These are phyloP conservation scores for Ommatoiulus sabulosus DNA, from an alignment of 2,888 invertebrate species.

Conservation along the genomic window DNA sequence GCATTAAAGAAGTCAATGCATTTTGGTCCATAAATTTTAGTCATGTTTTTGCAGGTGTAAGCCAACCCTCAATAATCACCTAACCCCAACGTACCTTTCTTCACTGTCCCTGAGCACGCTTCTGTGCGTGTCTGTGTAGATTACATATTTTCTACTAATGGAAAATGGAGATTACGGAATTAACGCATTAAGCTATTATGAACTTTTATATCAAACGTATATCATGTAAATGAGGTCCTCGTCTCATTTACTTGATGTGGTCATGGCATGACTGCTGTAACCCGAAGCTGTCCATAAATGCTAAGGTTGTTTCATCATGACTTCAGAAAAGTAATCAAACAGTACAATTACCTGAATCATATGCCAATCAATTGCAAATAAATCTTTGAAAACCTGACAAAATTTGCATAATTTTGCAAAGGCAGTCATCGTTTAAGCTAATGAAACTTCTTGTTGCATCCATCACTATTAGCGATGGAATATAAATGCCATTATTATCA, in stretches of 20 bases:
- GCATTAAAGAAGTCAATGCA: not conserved
- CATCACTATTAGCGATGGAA: not conserved
- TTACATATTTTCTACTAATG: not conserved
- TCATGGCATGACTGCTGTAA: not conserved
- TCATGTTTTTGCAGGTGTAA: not conserved
- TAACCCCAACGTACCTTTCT: not conserved
- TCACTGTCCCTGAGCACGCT: not conserved
- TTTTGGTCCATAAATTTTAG: not conserved
- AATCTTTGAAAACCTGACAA: not conserved
- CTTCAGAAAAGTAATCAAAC: not conserved
- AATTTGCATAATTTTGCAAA: not conserved
- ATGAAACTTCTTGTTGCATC: not conserved
- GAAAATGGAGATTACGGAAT: too few species aligned
- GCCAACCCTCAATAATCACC: constrained; percentile 2
- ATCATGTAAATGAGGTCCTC: not conserved
- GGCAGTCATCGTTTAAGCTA: too few species aligned
- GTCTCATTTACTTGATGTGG: not conserved
- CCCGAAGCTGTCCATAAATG: not conserved
- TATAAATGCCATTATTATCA: not conserved
- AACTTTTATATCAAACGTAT: too few species aligned
- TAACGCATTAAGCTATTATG: too few species aligned
- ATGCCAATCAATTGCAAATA: not conserved
- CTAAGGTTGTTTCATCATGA: not conserved
- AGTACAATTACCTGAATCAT: not conserved
- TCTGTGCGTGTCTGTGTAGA: too few species aligned